Conservation (phyloP, 2,797 vertebrate species). For the Rhadinocentrus ornatus region DNA sequence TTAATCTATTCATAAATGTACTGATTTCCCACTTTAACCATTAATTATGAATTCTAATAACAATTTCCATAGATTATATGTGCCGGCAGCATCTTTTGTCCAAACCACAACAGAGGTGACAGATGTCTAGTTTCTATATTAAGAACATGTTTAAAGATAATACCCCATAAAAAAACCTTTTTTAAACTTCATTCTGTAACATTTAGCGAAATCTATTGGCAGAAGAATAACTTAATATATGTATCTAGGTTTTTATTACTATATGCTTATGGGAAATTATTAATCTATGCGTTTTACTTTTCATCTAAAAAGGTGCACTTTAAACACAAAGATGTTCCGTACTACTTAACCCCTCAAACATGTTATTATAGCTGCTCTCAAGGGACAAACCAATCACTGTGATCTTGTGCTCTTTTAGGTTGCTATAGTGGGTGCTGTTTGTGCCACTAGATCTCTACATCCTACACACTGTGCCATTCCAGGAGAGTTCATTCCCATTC, state of each 20-base stretch:
- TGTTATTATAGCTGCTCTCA: not conserved
- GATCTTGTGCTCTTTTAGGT: no score
- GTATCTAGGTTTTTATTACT: not conserved
- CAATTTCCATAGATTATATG: no score
- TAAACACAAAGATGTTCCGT: no score
- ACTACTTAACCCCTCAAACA: not conserved
- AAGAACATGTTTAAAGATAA: not conserved
- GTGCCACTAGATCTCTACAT: not conserved
- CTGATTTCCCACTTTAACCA: no score
- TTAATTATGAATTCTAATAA: no score
- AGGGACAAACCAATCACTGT: no score
- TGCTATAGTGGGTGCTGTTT: not conserved
- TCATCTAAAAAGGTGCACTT: no score
- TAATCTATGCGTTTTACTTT: no score
- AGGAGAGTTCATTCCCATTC: constrained; percentile 30
- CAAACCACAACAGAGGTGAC: not conserved
- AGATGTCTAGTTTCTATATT: not conserved
- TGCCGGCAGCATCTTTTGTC: no score
- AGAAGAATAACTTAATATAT: not conserved
- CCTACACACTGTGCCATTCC: not conserved
- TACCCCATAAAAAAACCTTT: not conserved
- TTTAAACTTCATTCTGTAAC: not conserved
- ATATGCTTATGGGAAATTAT: not conserved
- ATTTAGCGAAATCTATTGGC: not conserved
- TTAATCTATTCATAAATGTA: no score